A percentile compares a stretch with the other conserved stretches of the same genome.
Conservation (phyloP, 2,888 invertebrate species). For the Pomacea canaliculata region DNA sequence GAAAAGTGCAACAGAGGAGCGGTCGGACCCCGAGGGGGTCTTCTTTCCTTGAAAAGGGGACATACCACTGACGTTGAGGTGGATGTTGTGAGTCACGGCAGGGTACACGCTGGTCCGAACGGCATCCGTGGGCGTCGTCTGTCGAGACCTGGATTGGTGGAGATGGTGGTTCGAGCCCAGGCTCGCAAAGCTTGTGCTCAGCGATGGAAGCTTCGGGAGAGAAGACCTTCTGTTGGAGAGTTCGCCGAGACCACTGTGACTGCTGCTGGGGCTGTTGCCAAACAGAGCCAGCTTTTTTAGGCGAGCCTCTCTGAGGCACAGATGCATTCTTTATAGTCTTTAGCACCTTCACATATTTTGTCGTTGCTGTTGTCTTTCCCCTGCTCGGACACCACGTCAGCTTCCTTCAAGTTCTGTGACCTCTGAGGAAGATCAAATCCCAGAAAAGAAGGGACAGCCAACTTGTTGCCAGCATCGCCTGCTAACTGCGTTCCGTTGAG, state of each 20-base stretch:
- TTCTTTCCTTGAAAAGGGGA: not conserved
- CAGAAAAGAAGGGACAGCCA: not conserved
- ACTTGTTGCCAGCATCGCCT: not conserved
- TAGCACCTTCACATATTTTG: not conserved
- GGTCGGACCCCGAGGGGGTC: not conserved
- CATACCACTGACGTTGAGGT: not conserved
- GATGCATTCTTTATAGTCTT: slow-evolving; percentile 19
- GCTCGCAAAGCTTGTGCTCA: not conserved
- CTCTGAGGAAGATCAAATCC: not conserved
- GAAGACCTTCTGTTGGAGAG: not conserved
- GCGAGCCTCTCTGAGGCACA: slow-evolving; percentile 15
- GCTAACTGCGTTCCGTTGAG: not conserved
- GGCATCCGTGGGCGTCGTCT: too few species aligned
- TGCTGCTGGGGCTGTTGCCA: not conserved
- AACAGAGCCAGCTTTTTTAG: not conserved
- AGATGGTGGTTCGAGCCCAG: too few species aligned
- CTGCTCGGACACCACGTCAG: not conserved
- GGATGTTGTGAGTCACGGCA: too few species aligned
- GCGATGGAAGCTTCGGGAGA: not conserved
- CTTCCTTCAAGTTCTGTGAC: not conserved
- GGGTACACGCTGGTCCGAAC: too few species aligned
- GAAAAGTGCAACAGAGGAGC: not conserved
- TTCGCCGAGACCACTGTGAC: not conserved
- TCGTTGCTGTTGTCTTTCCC: not conserved
- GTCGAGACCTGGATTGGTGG: too few species aligned